phyloP scores from a whole-genome alignment of 2,888 invertebrate species.

The Drosophila ezoana region DNA sequence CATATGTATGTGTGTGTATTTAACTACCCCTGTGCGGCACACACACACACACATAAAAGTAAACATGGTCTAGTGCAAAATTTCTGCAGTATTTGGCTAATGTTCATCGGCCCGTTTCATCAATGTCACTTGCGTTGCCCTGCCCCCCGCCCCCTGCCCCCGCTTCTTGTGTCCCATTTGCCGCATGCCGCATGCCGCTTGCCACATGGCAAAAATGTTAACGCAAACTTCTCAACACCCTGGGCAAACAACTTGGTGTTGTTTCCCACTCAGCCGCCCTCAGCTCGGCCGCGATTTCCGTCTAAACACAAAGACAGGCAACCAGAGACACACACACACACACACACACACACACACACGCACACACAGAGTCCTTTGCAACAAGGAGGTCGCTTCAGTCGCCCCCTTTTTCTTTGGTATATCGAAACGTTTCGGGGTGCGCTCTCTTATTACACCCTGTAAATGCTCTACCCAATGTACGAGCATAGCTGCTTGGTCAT shows the following conservation, averaged over 20 bases:
- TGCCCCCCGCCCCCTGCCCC: neutral
- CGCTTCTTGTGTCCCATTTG: neutral
- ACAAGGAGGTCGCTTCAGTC: conserved; percentile 16
- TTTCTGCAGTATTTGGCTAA: conserved; percentile 71
- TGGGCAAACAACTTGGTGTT: conserved; percentile 55
- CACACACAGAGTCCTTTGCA: conserved; percentile 19
- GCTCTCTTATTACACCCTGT: conserved; percentile 37
- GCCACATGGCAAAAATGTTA: conserved; percentile 26
- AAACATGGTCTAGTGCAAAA: conserved; percentile 48
- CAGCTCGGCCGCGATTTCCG: conserved; percentile 36
- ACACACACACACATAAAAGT: neutral
- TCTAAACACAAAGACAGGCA: conserved; percentile 45
- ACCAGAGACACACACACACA: conserved; percentile 5
- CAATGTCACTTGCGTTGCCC: conserved; percentile 55
- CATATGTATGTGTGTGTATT: neutral
- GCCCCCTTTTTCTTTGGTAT: conserved; percentile 36
- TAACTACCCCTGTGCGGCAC: conserved; percentile 35
- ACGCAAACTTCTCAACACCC: conserved; percentile 57
- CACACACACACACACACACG: neutral
- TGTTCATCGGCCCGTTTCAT: conserved; percentile 71
- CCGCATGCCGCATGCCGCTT: neutral
- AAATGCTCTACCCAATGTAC: conserved; percentile 20
- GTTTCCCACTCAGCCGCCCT: conserved; percentile 16
- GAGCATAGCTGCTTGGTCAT: neutral
- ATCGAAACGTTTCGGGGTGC: conserved; percentile 44